phyloP scores from a whole-genome alignment of 2,113 vertebrate species.

The Daphoenositta chrysoptera region DNA sequence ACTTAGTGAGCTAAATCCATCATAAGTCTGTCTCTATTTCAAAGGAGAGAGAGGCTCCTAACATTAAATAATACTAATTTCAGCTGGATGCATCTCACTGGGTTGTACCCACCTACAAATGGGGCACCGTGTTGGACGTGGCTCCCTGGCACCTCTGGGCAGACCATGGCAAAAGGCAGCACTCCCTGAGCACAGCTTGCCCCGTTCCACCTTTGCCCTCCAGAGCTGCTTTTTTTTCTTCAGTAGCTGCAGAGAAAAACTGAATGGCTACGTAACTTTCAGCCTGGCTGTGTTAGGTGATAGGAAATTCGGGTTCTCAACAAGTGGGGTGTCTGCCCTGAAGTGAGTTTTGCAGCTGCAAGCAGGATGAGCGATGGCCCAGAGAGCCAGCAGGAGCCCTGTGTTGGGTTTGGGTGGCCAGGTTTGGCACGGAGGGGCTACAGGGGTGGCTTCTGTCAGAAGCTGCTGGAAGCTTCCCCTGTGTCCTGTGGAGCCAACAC shows the following conservation, averaged over 20 bases:
- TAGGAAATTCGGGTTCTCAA: not conserved
- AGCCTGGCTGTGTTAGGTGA: not conserved
- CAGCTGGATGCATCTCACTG: not conserved
- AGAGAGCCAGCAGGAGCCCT: not conserved
- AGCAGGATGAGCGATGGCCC: not conserved
- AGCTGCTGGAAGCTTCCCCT: not conserved
- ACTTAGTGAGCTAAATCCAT: not conserved
- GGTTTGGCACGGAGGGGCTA: rapidly evolving
- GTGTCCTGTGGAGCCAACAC: not conserved
- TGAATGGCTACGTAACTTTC: rapidly evolving
- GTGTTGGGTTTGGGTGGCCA: not conserved
- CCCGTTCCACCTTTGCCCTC: not conserved
- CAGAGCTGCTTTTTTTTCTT: not conserved
- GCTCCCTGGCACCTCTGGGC: not conserved
- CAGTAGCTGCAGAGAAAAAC: not conserved
- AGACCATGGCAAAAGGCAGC: not conserved
- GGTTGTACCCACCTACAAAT: not conserved
- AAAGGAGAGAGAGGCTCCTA: not conserved
- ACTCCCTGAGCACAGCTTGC: rapidly evolving
- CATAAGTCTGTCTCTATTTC: not conserved
- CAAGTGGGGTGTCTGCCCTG: not conserved
- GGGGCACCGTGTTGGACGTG: not conserved
- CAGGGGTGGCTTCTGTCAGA: not conserved
- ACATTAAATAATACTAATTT: not conserved
- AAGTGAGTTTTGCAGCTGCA: not conserved